Evolutionary conservation across 2,113 vertebrate species (phyloP).

Genomic region (Laticauda laticaudata): DNA sequence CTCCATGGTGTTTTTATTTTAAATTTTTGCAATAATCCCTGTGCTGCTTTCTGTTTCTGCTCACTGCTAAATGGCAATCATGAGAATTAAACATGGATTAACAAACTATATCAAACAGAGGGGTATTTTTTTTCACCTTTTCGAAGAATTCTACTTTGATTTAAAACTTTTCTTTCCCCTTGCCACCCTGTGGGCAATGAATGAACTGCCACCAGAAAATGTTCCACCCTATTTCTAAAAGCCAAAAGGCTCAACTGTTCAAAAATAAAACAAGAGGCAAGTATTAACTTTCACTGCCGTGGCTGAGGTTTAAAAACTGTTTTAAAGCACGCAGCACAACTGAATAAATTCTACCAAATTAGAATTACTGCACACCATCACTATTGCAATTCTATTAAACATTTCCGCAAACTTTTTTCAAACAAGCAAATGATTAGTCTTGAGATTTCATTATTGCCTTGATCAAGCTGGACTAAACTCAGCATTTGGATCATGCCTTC

Average conservation of each 20-base stretch:
- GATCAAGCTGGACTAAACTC: neutral
- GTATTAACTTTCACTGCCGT: neutral
- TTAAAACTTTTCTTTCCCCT: neutral
- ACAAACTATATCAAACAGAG: neutral
- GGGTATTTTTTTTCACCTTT: neutral
- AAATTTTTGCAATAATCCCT: neutral
- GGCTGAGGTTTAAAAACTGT: neutral
- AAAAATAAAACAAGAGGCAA: neutral
- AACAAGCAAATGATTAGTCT: neutral
- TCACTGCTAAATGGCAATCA: neutral
- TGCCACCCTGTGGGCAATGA: conserved; percentile 18
- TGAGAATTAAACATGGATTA: neutral
- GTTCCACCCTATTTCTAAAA: neutral
- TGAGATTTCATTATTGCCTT: neutral
- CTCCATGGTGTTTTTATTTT: neutral
- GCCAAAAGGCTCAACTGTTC: neutral
- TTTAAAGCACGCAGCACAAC: neutral
- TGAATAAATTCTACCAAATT: neutral
- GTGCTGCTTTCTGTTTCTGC: neutral
- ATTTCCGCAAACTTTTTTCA: neutral
- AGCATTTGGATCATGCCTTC: neutral
- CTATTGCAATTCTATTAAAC: neutral
- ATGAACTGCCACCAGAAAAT: neutral
- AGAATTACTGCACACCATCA: neutral
- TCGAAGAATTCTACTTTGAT: neutral